Conservation (phyloP, 2,888 invertebrate species). For the Nemurella pictetii region DNA sequence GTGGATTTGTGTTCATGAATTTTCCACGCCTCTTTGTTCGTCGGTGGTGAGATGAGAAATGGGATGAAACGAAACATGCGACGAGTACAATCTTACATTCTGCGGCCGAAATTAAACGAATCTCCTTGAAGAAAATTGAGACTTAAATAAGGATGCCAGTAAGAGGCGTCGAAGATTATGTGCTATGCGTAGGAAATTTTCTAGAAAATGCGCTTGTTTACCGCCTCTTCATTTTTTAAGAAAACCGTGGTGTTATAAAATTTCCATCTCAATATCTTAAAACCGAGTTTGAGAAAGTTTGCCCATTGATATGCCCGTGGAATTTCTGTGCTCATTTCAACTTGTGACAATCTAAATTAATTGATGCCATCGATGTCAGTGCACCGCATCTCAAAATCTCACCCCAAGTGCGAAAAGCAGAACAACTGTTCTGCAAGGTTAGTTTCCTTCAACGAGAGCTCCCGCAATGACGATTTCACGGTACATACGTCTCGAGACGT, state of each 20-base stretch:
- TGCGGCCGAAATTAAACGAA: neutral
- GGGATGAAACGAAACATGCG: neutral
- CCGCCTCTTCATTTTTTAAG: neutral
- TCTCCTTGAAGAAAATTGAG: neutral
- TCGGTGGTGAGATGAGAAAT: neutral
- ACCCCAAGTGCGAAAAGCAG: neutral
- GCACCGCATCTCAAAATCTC: neutral
- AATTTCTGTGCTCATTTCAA: neutral
- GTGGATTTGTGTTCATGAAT: conserved; percentile 6
- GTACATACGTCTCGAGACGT: neutral
- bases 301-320: neutral
- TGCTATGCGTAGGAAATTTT: neutral
- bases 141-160: neutral
- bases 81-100: neutral
- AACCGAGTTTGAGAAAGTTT: neutral
- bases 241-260: neutral
- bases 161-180: neutral
- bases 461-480: neutral
- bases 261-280: neutral
- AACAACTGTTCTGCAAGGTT: neutral
- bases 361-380: neutral
- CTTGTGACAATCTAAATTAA: neutral
- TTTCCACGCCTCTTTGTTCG: conserved; percentile 10
- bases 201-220: neutral
- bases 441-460: neutral